These are phyloP conservation scores for Phaonia tiefii DNA, from an alignment of 2,888 invertebrate genomes.

Conservation along the genomic window DNA sequence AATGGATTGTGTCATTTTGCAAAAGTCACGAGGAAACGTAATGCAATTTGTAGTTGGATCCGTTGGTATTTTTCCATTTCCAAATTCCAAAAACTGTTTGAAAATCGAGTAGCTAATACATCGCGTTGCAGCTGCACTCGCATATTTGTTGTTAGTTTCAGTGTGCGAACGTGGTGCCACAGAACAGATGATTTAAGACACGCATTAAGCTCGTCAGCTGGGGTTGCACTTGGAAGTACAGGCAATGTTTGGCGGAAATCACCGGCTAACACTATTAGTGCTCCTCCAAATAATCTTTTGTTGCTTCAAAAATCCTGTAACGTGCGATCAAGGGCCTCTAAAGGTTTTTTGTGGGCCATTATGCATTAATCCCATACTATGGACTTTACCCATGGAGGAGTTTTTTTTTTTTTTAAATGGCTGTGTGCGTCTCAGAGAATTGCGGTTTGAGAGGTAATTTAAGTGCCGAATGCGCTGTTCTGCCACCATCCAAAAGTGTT, in stretches of 20 bases:
- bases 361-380: slow-evolving; percentile 33
- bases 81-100: slow-evolving; percentile 61
- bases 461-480: no score
- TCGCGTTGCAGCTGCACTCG: slow-evolving; percentile 40
- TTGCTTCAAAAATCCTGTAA: slow-evolving; percentile 63
- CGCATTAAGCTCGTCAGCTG: slow-evolving; percentile 59
- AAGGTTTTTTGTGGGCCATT: slow-evolving; percentile 24
- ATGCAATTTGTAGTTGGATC: slow-evolving; percentile 48
- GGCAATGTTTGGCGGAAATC: slow-evolving; percentile 60
- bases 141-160: no score
- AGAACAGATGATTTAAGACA: no score
- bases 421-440: slow-evolving; percentile 62
- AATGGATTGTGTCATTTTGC: slow-evolving; percentile 8
- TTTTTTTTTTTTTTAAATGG: no score
- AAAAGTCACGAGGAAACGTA: neutral
- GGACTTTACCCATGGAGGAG: no score
- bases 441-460: slow-evolving; percentile 69
- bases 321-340: slow-evolving; percentile 58
- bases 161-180: no score
- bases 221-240: slow-evolving; percentile 47
- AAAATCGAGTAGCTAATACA: slow-evolving; percentile 44
- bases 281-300: no score
- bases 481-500: no score
- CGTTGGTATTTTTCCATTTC: slow-evolving; percentile 63
- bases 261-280: slow-evolving; percentile 49